These are phyloP conservation scores for Oryzias melastigma DNA, from an alignment of 2,113 vertebrate species.

Conservation along the genomic window DNA sequence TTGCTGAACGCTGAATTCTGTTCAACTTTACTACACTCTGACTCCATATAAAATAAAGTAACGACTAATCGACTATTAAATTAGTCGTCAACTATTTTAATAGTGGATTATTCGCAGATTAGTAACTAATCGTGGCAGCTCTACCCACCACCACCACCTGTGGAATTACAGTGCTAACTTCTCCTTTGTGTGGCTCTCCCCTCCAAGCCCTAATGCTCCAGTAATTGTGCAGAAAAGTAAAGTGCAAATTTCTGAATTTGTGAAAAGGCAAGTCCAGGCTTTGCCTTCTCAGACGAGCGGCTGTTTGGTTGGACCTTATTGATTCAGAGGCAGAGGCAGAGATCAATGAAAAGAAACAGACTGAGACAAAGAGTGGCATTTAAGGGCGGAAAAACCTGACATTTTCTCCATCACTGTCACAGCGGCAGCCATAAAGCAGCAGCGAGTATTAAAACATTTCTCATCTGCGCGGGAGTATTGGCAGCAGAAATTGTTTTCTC, in stretches of 20 bases:
- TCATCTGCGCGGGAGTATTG: constrained; percentile 96
- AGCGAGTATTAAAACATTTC: constrained; percentile 99
- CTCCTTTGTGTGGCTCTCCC: background rate
- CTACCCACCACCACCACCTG: constrained; percentile 13
- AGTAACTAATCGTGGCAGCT: too few relatives aligned
- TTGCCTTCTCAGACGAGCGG: constrained; percentile 77
- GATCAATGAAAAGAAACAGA: constrained; percentile 95
- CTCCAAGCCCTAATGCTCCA: constrained; percentile 47
- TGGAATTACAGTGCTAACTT: constrained; percentile 43
- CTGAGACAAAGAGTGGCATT: constrained; percentile 96
- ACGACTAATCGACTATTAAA: too few relatives aligned
- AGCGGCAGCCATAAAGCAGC: constrained; percentile 91
- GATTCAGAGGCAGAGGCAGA: constrained; percentile 89
- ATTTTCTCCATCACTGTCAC: constrained; percentile 99
- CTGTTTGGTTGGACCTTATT: constrained; percentile 73
- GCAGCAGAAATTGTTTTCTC: constrained; percentile 99
- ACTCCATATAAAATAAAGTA: too few relatives aligned
- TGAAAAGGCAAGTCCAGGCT: constrained; percentile 80
- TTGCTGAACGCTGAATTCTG: too few relatives aligned
- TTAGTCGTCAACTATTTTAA: too few relatives aligned
- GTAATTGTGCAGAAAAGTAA: constrained; percentile 72
- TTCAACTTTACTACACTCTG: too few relatives aligned
- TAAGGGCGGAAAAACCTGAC: constrained; percentile 95
- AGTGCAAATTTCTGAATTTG: constrained; percentile 56
- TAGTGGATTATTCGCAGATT: too few relatives aligned